These are phyloP conservation scores for Furnarius figulus DNA, from an alignment of 2,113 vertebrate species.

Conservation along the genomic window DNA sequence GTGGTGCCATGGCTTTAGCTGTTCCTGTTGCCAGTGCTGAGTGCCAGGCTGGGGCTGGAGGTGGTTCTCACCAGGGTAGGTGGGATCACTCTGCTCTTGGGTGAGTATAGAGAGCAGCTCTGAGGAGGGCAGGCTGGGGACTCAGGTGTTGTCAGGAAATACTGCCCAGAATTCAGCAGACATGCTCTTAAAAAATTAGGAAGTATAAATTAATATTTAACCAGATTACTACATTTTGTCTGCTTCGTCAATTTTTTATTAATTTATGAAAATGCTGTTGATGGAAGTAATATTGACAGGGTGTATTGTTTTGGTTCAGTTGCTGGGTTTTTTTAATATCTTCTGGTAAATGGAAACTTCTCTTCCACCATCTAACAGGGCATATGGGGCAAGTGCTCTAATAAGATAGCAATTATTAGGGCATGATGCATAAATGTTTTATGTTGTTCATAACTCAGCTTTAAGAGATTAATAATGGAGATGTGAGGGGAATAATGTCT, in stretches of 20 bases:
- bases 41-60: fast-evolving
- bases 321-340: conserved; percentile 10
- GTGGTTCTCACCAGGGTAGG: not conserved
- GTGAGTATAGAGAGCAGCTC: not conserved
- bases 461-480: conserved; percentile 16
- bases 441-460: conserved; percentile 2
- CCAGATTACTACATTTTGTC: conserved; percentile 73
- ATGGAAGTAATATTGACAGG: conserved; percentile 72
- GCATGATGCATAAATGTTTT: conserved; percentile 23
- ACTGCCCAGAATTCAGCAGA: conserved; percentile 68
- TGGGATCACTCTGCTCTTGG: not conserved
- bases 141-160: conserved; percentile 17
- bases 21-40: too few species aligned
- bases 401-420: not conserved
- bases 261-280: conserved; percentile 68
- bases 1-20: not conserved
- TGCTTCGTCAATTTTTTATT: conserved; percentile 78
- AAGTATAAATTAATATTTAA: conserved; percentile 80
- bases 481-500: not conserved
- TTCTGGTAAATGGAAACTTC: conserved; percentile 72
- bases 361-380: conserved; percentile 21
- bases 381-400: conserved; percentile 27
- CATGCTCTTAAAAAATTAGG: conserved; percentile 37
- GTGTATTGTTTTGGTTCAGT: not conserved
- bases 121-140: not conserved